phyloP scores from a whole-genome alignment of 2,888 invertebrate species.

The Cotesia congregata region DNA sequence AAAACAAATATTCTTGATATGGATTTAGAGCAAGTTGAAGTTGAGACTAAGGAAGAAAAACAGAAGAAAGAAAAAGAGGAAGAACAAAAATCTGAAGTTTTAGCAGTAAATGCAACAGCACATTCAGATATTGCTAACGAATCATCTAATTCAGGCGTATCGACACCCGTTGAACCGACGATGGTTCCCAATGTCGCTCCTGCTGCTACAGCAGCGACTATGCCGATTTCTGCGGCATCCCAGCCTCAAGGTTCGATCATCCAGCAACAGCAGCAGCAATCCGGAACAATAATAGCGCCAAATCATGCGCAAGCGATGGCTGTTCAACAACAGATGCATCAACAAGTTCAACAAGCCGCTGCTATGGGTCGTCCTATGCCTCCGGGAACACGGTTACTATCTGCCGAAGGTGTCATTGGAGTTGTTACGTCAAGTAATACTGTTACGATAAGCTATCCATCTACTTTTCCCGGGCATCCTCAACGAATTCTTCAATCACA shows the following conservation, averaged over 20 bases:
- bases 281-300: slow-evolving; percentile 64
- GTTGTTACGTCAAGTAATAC: slow-evolving; percentile 77
- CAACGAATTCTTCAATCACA: slow-evolving; percentile 65
- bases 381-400: slow-evolving; percentile 73
- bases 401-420: slow-evolving; percentile 76
- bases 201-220: slow-evolving; percentile 54
- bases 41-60: slow-evolving; percentile 77
- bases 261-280: slow-evolving; percentile 52
- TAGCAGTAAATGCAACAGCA: slow-evolving; percentile 50
- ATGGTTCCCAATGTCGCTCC: slow-evolving; percentile 45
- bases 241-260: slow-evolving; percentile 46
- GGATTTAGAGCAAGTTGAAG: slow-evolving; percentile 84
- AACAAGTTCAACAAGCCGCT: slow-evolving; percentile 78
- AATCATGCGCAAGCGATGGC: slow-evolving; percentile 63
- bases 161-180: slow-evolving; percentile 54
- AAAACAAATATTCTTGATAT: slow-evolving; percentile 90
- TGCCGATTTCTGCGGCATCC: slow-evolving; percentile 53
- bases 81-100: slow-evolving; percentile 58
- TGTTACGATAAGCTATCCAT: slow-evolving; percentile 67
- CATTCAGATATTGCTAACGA: slow-evolving; percentile 54
- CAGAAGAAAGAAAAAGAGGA: slow-evolving; percentile 68
- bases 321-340: slow-evolving; percentile 73
- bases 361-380: slow-evolving; percentile 74
- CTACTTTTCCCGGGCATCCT: slow-evolving; percentile 65
- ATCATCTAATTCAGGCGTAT: slow-evolving; percentile 49